Conservation (phyloP, 2,113 vertebrate species). For the Cacatua alba region DNA sequence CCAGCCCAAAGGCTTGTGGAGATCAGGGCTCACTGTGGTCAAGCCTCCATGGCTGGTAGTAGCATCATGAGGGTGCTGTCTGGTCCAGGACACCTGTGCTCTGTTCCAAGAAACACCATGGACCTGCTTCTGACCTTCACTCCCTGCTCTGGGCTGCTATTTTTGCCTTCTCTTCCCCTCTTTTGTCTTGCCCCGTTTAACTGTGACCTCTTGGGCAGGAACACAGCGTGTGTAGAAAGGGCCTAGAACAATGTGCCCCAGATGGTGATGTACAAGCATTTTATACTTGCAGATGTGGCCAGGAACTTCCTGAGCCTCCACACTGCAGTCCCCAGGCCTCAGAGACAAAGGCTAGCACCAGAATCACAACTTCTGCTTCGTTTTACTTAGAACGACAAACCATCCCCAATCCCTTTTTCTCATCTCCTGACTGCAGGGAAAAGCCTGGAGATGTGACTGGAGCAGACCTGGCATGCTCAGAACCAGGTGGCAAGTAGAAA, state of each 20-base stretch:
- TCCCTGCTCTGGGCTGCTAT: background rate
- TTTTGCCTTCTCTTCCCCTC: background rate
- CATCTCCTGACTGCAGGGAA: background rate
- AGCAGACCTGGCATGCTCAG: background rate
- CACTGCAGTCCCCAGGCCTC: background rate
- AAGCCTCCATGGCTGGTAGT: rapidly evolving
- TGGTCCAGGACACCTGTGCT: background rate
- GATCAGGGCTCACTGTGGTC: background rate
- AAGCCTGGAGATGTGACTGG: background rate
- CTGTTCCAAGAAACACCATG: rapidly evolving
- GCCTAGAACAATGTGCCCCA: conserved; percentile 46
- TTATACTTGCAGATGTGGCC: background rate
- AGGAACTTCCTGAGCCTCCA: background rate
- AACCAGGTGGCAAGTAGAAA: background rate
- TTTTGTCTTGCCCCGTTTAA: background rate
- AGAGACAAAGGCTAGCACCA: background rate
- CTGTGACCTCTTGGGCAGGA: background rate
- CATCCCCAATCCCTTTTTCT: background rate
- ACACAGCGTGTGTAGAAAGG: background rate
- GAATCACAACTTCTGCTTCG: background rate
- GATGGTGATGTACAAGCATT: background rate
- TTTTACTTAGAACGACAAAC: background rate
- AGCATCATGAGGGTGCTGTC: rapidly evolving
- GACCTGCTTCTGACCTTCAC: background rate
- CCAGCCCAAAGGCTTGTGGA: background rate